phyloP scores from a whole-genome alignment of 2,797 vertebrate genomes.

The Neostethus bicornis region DNA sequence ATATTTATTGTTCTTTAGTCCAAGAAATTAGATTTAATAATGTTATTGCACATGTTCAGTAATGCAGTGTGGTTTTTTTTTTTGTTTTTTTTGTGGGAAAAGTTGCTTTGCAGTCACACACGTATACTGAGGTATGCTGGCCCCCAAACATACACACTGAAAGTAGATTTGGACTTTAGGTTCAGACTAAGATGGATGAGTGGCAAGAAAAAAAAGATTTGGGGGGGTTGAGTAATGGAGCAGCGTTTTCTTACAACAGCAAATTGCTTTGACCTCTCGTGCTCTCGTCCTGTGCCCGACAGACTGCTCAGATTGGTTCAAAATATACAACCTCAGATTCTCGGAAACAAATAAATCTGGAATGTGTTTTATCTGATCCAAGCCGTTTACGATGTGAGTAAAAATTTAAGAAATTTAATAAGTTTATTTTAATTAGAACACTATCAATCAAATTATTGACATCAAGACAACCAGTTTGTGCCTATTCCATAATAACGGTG shows the following conservation, averaged over 20 bases:
- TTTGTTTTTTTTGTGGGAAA: constrained; percentile 13
- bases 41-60: background rate
- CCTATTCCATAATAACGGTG: constrained; percentile 1
- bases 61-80: constrained; percentile 16
- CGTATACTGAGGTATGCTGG: background rate
- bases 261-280: constrained; percentile 37
- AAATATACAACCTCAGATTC: constrained; percentile 51
- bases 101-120: constrained; percentile 23
- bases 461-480: constrained; percentile 24
- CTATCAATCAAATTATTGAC: background rate
- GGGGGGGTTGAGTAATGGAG: constrained; percentile 19
- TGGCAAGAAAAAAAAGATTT: constrained; percentile 24
- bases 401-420: constrained; percentile 12
- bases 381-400: constrained; percentile 13
- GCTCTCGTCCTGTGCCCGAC: constrained; percentile 19
- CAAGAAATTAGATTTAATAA: constrained; percentile 1
- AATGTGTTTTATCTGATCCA: constrained; percentile 36
- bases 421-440: background rate
- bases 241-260: constrained; percentile 21
- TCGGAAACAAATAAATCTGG: constrained; percentile 35
- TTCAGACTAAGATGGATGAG: constrained; percentile 40
- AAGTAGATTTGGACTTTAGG: constrained; percentile 24
- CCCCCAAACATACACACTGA: constrained; percentile 18
- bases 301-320: constrained; percentile 39
- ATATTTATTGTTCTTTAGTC: background rate